Conservation (phyloP, 2,888 invertebrate genomes). For the Halictus quadricinctus region DNA sequence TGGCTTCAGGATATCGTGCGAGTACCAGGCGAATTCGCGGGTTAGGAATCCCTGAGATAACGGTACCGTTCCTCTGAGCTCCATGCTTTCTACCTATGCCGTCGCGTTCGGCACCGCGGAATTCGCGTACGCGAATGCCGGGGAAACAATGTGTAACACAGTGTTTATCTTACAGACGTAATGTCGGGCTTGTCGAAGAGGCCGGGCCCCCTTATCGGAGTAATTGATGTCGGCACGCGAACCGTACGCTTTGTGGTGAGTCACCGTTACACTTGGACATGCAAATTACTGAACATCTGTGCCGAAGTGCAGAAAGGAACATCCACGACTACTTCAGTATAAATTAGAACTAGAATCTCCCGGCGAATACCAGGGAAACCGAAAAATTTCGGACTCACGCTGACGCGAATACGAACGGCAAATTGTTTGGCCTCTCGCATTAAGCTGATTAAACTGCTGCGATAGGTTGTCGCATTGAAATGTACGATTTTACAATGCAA, state of each 20-base stretch:
- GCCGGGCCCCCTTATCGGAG: constrained; percentile 88
- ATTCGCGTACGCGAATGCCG: background rate
- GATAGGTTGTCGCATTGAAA: too few species aligned
- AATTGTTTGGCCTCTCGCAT: too few species aligned
- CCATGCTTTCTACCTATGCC: background rate
- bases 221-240: constrained; percentile 98
- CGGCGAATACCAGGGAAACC: too few species aligned
- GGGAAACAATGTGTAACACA: constrained; percentile 1
- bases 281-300: background rate
- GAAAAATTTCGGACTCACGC: background rate
- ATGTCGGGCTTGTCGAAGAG: constrained; percentile 72
- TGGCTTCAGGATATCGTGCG: background rate
- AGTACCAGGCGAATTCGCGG: background rate
- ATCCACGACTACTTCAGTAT: background rate
- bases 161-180: constrained; percentile 69
- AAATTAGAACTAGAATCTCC: background rate
- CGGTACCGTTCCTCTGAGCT: background rate
- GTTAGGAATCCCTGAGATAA: background rate
- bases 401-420: background rate
- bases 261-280: constrained; percentile 1
- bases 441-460: too few species aligned
- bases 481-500: too few species aligned
- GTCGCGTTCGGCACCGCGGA: background rate
- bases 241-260: constrained; percentile 93
- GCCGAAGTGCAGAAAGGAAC: background rate